A percentile compares a stretch with the other conserved stretches of the same genome.
Evolutionary conservation across 2,113 vertebrate species (phyloP).

Genomic region (Cottus gobio): DNA sequence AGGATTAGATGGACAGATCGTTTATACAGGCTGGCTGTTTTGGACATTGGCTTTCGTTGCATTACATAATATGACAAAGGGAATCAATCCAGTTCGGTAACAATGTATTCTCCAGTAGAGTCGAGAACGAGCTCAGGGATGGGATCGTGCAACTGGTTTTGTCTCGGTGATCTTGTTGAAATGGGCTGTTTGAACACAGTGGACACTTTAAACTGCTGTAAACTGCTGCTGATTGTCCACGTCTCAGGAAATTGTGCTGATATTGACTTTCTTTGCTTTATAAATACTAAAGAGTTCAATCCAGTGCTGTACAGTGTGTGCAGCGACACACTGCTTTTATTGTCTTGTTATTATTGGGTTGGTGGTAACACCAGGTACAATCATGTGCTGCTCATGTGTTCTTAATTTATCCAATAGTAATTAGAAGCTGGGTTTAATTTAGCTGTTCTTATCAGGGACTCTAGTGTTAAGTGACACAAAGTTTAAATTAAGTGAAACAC

Average conservation of each 20-base stretch:
- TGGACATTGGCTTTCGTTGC: constrained; percentile 20
- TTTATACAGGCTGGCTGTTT: constrained; percentile 19
- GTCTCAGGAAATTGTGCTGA: not conserved
- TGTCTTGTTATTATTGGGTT: not conserved
- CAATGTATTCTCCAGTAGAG: constrained; percentile 18
- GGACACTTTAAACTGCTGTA: not conserved
- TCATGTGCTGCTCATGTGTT: not conserved
- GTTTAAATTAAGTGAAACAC: not conserved
- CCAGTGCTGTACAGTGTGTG: not conserved
- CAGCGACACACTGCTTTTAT: not conserved
- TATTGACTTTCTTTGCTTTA: not conserved
- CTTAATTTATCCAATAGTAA: not conserved
- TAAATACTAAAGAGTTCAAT: not conserved
- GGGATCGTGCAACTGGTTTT: not conserved
- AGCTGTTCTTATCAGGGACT: not conserved
- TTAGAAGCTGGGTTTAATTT: not conserved
- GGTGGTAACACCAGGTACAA: not conserved
- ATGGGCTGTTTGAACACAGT: not conserved
- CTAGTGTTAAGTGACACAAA: not conserved
- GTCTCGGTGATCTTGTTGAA: constrained; percentile 2
- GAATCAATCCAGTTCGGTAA: constrained; percentile 32
- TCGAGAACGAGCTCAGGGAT: constrained; percentile 7
- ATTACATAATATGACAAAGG: constrained; percentile 43
- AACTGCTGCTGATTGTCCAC: not conserved
- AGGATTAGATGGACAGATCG: not conserved